phyloP scores from a whole-genome alignment of 2,888 invertebrate species.

The Drosophila bunnanda region DNA sequence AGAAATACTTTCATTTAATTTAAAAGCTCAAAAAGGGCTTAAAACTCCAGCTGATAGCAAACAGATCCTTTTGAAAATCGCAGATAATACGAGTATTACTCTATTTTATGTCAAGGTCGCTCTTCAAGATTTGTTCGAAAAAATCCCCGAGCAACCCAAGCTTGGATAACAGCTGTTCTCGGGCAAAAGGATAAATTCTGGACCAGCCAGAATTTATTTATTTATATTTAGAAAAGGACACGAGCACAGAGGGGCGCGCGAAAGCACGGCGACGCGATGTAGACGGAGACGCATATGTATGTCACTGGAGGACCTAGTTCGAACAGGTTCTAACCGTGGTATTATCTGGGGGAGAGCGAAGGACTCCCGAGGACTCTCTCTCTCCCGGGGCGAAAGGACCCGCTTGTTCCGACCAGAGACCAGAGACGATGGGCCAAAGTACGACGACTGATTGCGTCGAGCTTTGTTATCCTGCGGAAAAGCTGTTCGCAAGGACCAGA shows the following conservation, averaged over 20 bases:
- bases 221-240: conserved; percentile 35
- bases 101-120: conserved; percentile 28
- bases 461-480: conserved; percentile 79
- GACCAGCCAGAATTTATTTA: conserved; percentile 31
- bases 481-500: conserved; percentile 52
- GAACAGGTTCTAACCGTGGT: conserved; percentile 40
- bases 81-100: too few species aligned
- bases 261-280: conserved; percentile 3
- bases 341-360: conserved; percentile 38
- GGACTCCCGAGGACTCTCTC: conserved; percentile 45
- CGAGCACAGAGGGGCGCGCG: conserved; percentile 5
- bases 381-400: conserved; percentile 39
- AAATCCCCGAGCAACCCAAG: neutral
- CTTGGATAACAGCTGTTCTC: conserved; percentile 64
- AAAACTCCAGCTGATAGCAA: neutral
- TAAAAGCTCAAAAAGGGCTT: neutral
- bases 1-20: neutral
- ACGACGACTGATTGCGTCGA: conserved; percentile 78
- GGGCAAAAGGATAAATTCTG: conserved; percentile 20
- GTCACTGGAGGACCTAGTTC: conserved; percentile 42
- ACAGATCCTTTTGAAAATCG: neutral
- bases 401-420: conserved; percentile 62
- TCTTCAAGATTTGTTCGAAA: conserved; percentile 4
- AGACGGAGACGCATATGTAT: conserved; percentile 30
- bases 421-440: conserved; percentile 70